These are phyloP conservation scores for Bombus sibiricus DNA, from an alignment of 1,140 invertebrate species.

Conservation along the genomic window DNA sequence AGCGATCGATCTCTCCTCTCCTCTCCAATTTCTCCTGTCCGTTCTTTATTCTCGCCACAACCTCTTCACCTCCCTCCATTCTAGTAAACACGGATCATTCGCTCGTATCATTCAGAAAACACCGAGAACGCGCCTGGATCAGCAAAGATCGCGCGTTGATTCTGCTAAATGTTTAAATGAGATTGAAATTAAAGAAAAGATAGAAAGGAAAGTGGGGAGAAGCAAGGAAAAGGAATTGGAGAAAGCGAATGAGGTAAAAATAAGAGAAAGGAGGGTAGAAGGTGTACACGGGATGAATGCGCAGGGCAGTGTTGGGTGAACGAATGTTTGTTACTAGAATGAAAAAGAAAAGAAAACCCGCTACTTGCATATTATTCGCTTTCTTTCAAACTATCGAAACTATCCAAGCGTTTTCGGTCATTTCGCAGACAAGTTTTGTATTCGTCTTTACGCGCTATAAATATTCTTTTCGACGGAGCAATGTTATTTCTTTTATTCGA, in stretches of 20 bases:
- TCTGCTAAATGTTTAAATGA: not conserved
- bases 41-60: not conserved
- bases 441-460: too few species aligned
- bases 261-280: not conserved
- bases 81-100: conserved; percentile 4
- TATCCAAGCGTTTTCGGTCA: too few species aligned
- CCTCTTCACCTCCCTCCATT: not conserved
- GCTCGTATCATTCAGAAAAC: not conserved
- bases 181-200: not conserved
- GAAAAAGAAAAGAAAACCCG: too few species aligned
- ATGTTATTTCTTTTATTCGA: not conserved
- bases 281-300: not conserved
- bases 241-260: not conserved
- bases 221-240: not conserved
- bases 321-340: not conserved
- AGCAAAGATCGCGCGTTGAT: not conserved
- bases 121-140: not conserved
- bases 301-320: not conserved
- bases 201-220: not conserved
- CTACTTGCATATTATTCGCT: not conserved
- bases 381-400: too few species aligned
- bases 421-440: too few species aligned
- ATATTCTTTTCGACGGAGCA: too few species aligned
- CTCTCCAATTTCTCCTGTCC: not conserved
- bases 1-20: not conserved